Evolutionary conservation across 1,140 invertebrate species (phyloP).

Genomic region (Brachionus manjavacas): DNA sequence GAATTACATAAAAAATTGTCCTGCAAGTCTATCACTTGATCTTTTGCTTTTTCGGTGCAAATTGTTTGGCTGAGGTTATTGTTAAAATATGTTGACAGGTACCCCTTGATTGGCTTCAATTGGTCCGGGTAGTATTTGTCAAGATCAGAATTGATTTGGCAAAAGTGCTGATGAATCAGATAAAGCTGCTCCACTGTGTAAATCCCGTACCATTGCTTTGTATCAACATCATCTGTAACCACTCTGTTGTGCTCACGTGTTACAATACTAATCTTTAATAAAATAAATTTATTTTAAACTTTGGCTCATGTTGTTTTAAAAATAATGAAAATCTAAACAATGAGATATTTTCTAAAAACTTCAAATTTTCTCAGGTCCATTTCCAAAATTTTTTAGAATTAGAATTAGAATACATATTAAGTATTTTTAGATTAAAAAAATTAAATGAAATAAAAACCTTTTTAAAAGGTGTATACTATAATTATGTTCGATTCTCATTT

Average conservation of each 20-base stretch:
- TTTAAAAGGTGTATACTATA: too few species aligned
- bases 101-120: constrained; percentile 33
- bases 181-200: constrained; percentile 11
- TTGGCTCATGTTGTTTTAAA: too few species aligned
- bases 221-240: not conserved
- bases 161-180: constrained; percentile 32
- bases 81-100: constrained; percentile 19
- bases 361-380: too few species aligned
- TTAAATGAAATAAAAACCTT: too few species aligned
- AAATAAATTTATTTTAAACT: not conserved
- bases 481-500: too few species aligned
- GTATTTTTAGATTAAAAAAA: too few species aligned
- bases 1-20: constrained; percentile 37
- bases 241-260: constrained; percentile 3
- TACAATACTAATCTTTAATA: constrained; percentile 20
- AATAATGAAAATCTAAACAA: too few species aligned
- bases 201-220: constrained; percentile 38
- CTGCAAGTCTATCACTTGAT: not conserved
- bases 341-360: too few species aligned
- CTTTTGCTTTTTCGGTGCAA: not conserved
- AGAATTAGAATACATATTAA: too few species aligned
- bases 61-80: not conserved
- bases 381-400: too few species aligned
- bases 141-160: not conserved
- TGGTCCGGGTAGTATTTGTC: constrained; percentile 17